Conservation (phyloP, 2,113 vertebrate species). For the Coptodon rendalli region DNA sequence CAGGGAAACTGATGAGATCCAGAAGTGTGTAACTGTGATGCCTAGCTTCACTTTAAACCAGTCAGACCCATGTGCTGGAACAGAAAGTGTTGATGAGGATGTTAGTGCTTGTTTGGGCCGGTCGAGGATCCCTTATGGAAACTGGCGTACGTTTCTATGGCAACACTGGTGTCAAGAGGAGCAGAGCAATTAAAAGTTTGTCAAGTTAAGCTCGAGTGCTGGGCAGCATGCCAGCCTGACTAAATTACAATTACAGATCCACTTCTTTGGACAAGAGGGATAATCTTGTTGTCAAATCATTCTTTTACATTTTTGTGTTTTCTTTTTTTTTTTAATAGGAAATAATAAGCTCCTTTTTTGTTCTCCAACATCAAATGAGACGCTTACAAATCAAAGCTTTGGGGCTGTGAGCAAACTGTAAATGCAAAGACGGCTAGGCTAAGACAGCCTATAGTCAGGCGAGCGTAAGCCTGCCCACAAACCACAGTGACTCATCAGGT, state of each 20-base stretch:
- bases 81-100: conserved; percentile 37
- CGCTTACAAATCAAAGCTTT: background rate
- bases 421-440: background rate
- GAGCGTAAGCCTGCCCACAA: background rate
- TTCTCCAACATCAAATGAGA: background rate
- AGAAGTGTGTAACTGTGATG: conserved; percentile 2
- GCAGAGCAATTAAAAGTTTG: conserved; percentile 56
- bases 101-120: conserved; percentile 25
- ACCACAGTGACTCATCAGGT: conserved; percentile 48
- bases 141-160: conserved; percentile 7
- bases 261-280: background rate
- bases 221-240: conserved; percentile 12
- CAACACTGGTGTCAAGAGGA: conserved; percentile 11
- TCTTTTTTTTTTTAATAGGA: background rate
- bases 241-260: conserved; percentile 35
- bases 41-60: background rate
- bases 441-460: background rate
- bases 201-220: background rate
- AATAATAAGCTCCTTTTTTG: background rate
- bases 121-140: background rate
- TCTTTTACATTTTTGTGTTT: background rate
- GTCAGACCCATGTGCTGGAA: background rate
- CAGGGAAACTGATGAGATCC: conserved; percentile 1
- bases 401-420: background rate
- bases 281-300: conserved; percentile 21